These are phyloP conservation scores for Cinclus cinclus DNA, from an alignment of 2,113 vertebrate species.

Conservation along the genomic window DNA sequence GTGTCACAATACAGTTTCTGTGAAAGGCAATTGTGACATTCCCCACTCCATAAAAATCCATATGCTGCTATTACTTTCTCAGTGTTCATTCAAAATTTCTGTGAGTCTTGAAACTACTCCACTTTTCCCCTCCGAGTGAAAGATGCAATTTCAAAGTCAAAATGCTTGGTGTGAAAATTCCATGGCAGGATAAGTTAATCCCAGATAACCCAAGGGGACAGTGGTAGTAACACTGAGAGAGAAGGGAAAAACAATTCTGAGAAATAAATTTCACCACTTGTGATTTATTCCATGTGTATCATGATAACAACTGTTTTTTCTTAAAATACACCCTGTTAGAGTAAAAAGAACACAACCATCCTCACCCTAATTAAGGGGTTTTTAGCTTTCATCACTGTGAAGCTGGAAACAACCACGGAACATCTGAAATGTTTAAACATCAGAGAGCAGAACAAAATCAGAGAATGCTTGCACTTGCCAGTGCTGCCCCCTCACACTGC, in stretches of 20 bases:
- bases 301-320: neutral
- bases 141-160: neutral
- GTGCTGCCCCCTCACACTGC: neutral
- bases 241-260: neutral
- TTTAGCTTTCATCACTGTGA: neutral
- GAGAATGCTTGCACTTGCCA: neutral
- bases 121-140: neutral
- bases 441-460: neutral
- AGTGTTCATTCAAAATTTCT: neutral
- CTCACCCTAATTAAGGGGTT: neutral
- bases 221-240: neutral
- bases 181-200: neutral
- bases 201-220: accelerated
- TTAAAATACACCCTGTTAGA: neutral
- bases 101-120: neutral
- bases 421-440: neutral
- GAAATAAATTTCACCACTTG: neutral
- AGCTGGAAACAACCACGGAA: neutral
- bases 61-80: neutral
- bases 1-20: neutral
- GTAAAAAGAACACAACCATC: neutral
- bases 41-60: neutral
- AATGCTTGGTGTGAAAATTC: neutral
- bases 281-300: neutral
- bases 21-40: neutral